Percentiles rank a stretch among this genome's conserved stretches.
These are phyloP conservation scores for Pachypeltis micranthus DNA, from an alignment of 1,140 invertebrate species.

Conservation along the genomic window DNA sequence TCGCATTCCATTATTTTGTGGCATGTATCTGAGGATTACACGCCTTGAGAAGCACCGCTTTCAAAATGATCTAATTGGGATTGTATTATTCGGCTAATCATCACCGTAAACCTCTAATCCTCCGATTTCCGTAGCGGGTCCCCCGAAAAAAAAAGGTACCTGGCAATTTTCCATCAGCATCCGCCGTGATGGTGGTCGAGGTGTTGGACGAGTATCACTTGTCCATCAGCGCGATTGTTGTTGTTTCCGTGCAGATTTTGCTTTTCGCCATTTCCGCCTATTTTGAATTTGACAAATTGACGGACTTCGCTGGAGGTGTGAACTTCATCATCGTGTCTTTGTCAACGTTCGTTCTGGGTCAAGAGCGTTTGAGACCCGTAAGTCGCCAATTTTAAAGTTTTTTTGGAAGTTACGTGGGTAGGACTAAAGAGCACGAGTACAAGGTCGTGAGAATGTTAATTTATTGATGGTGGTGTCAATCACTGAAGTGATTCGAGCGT, in stretches of 20 bases:
- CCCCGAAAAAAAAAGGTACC: too few species aligned
- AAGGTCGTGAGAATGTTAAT: neutral
- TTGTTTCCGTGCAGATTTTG: slow-evolving; percentile 71
- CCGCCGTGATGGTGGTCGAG: slow-evolving; percentile 44
- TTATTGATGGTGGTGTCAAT: neutral
- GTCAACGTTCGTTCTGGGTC: slow-evolving; percentile 72
- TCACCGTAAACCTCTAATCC: too few species aligned
- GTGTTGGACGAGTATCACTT: slow-evolving; percentile 76
- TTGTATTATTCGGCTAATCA: too few species aligned
- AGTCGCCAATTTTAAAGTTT: slow-evolving; percentile 22
- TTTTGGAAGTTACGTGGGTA: neutral
- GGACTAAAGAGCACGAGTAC: neutral
- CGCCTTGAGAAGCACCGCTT: too few species aligned
- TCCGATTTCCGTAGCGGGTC: too few species aligned
- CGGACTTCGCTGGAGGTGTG: slow-evolving; percentile 81
- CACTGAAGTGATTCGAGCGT: neutral
- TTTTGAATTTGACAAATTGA: slow-evolving; percentile 82
- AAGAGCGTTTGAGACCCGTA: slow-evolving; percentile 39
- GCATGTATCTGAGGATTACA: too few species aligned
- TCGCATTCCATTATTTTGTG: too few species aligned
- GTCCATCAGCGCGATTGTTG: slow-evolving; percentile 76
- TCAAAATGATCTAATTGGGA: too few species aligned
- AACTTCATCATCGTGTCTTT: slow-evolving; percentile 83
- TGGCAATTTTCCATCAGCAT: too few species aligned
- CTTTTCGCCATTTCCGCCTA: slow-evolving; percentile 76